Conservation (phyloP, 2,797 vertebrate genomes). For the Nasua narica region DNA sequence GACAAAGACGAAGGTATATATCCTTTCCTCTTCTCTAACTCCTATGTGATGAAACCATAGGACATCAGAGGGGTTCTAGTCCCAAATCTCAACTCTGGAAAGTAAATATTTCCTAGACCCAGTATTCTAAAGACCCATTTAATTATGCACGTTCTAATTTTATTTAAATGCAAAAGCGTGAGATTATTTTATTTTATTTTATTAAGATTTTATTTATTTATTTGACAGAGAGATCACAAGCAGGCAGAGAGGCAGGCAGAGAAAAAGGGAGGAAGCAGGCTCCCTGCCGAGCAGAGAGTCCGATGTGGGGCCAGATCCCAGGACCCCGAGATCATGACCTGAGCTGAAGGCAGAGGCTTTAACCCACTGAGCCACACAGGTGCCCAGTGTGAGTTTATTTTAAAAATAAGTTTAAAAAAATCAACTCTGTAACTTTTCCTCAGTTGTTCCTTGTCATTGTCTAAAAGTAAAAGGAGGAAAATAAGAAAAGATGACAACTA, state of each 20-base stretch:
- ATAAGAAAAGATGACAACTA: neutral
- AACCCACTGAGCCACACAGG: too few relatives aligned
- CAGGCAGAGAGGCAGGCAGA: too few relatives aligned
- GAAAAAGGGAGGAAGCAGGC: too few relatives aligned
- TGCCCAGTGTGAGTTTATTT: too few relatives aligned
- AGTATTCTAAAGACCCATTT: neutral
- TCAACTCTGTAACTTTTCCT: neutral
- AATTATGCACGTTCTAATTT: neutral
- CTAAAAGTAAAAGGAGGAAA: neutral
- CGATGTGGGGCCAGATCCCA: too few relatives aligned
- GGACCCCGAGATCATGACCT: too few relatives aligned
- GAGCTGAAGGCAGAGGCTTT: too few relatives aligned
- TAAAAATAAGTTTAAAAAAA: neutral
- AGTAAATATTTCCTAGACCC: neutral
- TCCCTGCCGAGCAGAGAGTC: too few relatives aligned
- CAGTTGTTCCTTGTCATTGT: neutral
- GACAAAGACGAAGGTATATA: neutral
- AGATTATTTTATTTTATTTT: neutral
- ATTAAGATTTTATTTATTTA: too few relatives aligned
- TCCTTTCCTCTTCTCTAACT: neutral
- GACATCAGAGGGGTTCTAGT: neutral
- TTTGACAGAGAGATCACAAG: too few relatives aligned
- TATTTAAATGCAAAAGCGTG: neutral
- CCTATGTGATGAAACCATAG: neutral
- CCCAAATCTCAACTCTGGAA: constrained; percentile 10